Evolutionary conservation across 35 echinoderm and acorn worm genomes (phyloP).

Genomic region (Chiridota heheva): DNA sequence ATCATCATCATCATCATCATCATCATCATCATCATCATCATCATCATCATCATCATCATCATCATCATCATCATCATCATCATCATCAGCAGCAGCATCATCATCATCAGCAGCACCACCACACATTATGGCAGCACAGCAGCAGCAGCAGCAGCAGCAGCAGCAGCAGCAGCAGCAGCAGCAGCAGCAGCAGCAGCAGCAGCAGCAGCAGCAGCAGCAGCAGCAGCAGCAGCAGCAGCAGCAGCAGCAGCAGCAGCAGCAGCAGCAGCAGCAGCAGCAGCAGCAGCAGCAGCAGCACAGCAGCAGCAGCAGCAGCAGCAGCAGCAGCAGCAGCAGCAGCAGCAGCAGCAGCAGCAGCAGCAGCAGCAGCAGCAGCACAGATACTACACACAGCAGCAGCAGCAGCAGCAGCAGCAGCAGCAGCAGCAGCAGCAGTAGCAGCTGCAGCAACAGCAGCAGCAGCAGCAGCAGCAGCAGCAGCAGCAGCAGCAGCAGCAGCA

Average conservation of each 20-base stretch:
- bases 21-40: background rate
- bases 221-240: constrained; percentile 5
- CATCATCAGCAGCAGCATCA: no score
- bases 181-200: background rate
- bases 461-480: constrained; percentile 4
- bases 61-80: no score
- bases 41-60: background rate
- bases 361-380: no score
- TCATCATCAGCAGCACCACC: no score
- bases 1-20: background rate
- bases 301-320: no score
- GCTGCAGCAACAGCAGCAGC: constrained; percentile 4
- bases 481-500: constrained; percentile 5
- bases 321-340: no score
- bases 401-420: constrained; percentile 3
- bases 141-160: background rate
- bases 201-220: constrained; percentile 4
- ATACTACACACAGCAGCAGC: no score
- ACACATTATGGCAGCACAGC: no score
- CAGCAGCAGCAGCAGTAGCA: constrained; percentile 4
- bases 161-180: constrained; percentile 3
- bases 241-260: constrained; percentile 4
- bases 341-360: no score
- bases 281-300: no score
- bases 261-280: no score